Base-by-base conservation (phyloP, 2,113 vertebrate species). In the Entelurus aequoreus region DNA sequence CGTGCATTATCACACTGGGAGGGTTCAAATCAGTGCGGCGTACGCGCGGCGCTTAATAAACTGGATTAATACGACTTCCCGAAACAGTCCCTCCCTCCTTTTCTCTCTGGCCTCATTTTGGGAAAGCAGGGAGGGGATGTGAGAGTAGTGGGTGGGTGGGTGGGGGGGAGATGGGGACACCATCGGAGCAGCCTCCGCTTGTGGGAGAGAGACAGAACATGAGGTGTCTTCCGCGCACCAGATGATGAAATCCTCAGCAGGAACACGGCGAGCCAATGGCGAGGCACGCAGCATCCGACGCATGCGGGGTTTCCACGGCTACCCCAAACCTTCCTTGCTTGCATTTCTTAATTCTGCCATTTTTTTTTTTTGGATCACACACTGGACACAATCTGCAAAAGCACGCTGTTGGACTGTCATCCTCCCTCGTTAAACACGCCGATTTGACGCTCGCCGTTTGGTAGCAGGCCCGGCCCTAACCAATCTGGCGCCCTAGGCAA, bases 301-400 rank as follows among this genome's bases (percentile, higher is more conserved):
- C 53, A 72, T 38, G 42, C 63, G 86, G 80, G 79, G 83, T 90
- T 87, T 89, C 83, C 83, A 86, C 84, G 80, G 80, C 76, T 87
- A 87, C 82, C 82, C 82, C 71, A 46, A 75, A 44, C 75, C 79
- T 78, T 70, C 80, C 76, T 74, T 19, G 35, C 46, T 58, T n/a
- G 42, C 5, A 21, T 8, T n/a, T 11, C 53, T 55, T 46, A 5
- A 46, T 12, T 47, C 71, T 66, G 9, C 8, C 40, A 9, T 8
- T 3, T 8, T 19, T 19, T 19, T 42, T 46, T 12, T 46, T 46
- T 46, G 12, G 4, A 11, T 46, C 4, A 11, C 42, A 46, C 42
- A 46, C 10, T 12, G 69, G 72, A 74, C 69, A 37, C 4, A 7
- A 6, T 36, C 36, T 37, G 21, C 63, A 55, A 69, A 65, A 74